Evolutionary conservation across 2,797 vertebrate species (phyloP).

Genomic region (Malacoraja senta): DNA sequence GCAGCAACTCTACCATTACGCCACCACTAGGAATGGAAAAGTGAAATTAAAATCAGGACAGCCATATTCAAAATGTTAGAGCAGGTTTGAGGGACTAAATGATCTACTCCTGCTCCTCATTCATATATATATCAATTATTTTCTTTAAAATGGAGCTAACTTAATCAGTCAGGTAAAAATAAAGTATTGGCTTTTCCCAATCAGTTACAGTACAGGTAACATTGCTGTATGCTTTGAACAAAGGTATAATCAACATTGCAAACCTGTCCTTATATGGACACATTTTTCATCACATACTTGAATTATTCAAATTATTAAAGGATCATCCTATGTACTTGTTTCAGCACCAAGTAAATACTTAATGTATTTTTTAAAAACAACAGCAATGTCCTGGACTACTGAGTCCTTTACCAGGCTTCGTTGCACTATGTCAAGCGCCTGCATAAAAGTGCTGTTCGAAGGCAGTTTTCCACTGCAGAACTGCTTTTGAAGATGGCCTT

Average conservation of each 20-base stretch:
- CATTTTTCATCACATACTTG: not conserved
- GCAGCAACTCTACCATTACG: no score
- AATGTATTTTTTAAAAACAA: not conserved
- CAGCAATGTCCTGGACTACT: not conserved
- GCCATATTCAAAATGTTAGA: no score
- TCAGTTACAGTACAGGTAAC: not conserved
- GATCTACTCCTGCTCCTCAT: no score
- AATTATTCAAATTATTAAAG: not conserved
- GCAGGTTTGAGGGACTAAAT: no score
- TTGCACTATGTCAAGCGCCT: not conserved
- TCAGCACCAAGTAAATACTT: not conserved
- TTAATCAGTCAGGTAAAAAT: not conserved
- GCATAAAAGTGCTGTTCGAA: not conserved
- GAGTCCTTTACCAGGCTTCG: not conserved
- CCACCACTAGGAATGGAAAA: no score
- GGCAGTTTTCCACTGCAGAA: not conserved
- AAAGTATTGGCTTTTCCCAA: not conserved
- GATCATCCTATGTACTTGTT: not conserved
- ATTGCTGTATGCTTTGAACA: not conserved
- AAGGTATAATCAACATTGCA: not conserved
- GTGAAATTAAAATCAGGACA: no score
- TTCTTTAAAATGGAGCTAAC: not conserved
- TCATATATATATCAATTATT: not conserved
- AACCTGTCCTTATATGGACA: not conserved
- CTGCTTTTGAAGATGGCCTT: not conserved